These are phyloP conservation scores for Acipenser ruthenus DNA, from an alignment of 2,797 vertebrate species.

Conservation along the genomic window DNA sequence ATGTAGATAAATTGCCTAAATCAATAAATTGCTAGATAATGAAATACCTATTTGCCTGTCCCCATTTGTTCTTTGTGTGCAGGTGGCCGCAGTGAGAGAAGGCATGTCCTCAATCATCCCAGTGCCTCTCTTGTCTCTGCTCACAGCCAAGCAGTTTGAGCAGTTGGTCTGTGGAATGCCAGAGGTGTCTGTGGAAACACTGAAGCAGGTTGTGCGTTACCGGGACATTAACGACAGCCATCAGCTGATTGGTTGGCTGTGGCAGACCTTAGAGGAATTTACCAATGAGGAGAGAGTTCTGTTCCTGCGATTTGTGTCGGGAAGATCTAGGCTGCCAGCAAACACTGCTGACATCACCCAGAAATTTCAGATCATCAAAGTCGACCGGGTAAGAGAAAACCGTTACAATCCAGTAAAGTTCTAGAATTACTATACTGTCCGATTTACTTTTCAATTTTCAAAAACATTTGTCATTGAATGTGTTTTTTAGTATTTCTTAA, in stretches of 20 bases:
- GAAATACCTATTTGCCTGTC: not conserved
- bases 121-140: conserved; percentile 66
- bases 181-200: conserved; percentile 69
- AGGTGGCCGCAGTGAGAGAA: conserved; percentile 65
- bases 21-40: not conserved
- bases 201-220: conserved; percentile 72
- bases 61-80: conserved; percentile 23
- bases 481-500: not conserved
- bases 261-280: conserved; percentile 73
- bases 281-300: conserved; percentile 73
- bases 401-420: too few relatives aligned
- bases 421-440: too few relatives aligned
- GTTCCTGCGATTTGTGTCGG: conserved; percentile 70
- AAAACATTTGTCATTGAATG: not conserved
- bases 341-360: conserved; percentile 68
- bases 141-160: conserved; percentile 70
- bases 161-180: conserved; percentile 73
- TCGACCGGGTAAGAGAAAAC: conserved; percentile 62
- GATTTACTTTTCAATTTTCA: too few relatives aligned
- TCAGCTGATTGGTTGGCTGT: conserved; percentile 67
- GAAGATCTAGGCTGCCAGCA: conserved; percentile 65
- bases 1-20: not conserved
- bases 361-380: conserved; percentile 75
- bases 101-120: conserved; percentile 76
- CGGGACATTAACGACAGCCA: conserved; percentile 68